These are phyloP conservation scores for Scaptomyza graminum DNA, from an alignment of 1,140 invertebrate species.

Conservation along the genomic window DNA sequence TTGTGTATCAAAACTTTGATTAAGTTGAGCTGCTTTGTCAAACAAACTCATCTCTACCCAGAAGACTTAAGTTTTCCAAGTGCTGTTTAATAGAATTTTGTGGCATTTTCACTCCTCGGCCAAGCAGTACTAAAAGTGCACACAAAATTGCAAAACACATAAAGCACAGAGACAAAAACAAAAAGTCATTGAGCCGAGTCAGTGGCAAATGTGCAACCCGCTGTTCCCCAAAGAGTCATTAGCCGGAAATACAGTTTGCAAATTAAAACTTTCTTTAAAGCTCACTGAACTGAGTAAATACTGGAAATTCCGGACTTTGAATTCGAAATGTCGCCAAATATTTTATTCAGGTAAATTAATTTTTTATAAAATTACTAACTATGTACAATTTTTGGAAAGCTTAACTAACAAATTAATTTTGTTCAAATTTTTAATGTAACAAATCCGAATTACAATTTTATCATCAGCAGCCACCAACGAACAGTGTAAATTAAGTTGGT, in stretches of 20 bases:
- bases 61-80: constrained; percentile 15
- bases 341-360: background rate
- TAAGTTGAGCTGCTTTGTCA: constrained; percentile 7
- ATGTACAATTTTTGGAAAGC: too few species aligned
- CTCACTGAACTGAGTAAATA: background rate
- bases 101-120: background rate
- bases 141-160: background rate
- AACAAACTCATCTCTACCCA: constrained; percentile 7
- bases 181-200: too few species aligned
- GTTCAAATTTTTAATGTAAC: too few species aligned
- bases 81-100: constrained; percentile 27
- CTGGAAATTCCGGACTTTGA: too few species aligned
- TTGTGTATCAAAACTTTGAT: constrained; percentile 24
- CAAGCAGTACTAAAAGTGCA: background rate
- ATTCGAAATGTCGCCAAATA: background rate
- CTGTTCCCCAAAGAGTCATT: too few species aligned
- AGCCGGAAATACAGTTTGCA: too few species aligned
- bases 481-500: too few species aligned
- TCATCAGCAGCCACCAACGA: too few species aligned
- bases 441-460: too few species aligned
- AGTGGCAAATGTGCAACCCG: constrained; percentile 11
- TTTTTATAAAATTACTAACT: too few species aligned
- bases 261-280: too few species aligned
- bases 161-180: background rate
- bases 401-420: too few species aligned